Evolutionary conservation across 2,888 invertebrate species (phyloP).

Genomic region (Taenaris catops): DNA sequence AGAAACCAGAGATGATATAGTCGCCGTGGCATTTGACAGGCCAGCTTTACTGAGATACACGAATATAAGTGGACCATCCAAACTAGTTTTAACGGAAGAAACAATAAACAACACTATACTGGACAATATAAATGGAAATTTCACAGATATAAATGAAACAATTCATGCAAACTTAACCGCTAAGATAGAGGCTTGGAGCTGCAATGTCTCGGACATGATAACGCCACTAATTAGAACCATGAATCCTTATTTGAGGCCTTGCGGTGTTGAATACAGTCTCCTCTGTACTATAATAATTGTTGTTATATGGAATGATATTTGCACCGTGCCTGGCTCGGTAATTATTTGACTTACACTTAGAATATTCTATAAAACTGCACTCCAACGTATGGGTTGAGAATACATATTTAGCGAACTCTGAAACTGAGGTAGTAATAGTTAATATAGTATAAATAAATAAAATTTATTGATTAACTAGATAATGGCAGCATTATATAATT

Average conservation of each 20-base stretch:
- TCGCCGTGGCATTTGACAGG: slow-evolving; percentile 59
- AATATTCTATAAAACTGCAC: too few relatives aligned
- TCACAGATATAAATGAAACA: slow-evolving; percentile 13
- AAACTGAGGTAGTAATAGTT: too few relatives aligned
- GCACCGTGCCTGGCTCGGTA: slow-evolving; percentile 74
- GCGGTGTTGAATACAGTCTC: slow-evolving; percentile 90
- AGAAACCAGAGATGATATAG: slow-evolving; percentile 93
- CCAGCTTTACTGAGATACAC: slow-evolving; percentile 52
- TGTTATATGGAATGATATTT: slow-evolving; percentile 89
- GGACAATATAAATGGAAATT: slow-evolving; percentile 16
- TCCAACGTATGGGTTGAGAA: too few relatives aligned
- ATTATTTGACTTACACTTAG: too few relatives aligned
- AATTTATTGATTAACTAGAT: too few relatives aligned
- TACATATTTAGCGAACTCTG: too few relatives aligned
- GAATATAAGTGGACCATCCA: slow-evolving; percentile 47
- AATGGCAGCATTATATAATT: too few relatives aligned
- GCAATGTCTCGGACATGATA: slow-evolving; percentile 75
- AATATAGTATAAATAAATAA: too few relatives aligned
- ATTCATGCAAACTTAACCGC: slow-evolving; percentile 31
- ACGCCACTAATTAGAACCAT: slow-evolving; percentile 81
- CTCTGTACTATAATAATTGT: slow-evolving; percentile 88
- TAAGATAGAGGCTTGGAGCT: slow-evolving; percentile 47
- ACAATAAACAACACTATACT: slow-evolving; percentile 37
- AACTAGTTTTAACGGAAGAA: slow-evolving; percentile 37
- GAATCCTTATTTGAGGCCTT: slow-evolving; percentile 89